Base-by-base conservation (phyloP, 2,113 vertebrate genomes). In the Calidris pygmaea region DNA sequence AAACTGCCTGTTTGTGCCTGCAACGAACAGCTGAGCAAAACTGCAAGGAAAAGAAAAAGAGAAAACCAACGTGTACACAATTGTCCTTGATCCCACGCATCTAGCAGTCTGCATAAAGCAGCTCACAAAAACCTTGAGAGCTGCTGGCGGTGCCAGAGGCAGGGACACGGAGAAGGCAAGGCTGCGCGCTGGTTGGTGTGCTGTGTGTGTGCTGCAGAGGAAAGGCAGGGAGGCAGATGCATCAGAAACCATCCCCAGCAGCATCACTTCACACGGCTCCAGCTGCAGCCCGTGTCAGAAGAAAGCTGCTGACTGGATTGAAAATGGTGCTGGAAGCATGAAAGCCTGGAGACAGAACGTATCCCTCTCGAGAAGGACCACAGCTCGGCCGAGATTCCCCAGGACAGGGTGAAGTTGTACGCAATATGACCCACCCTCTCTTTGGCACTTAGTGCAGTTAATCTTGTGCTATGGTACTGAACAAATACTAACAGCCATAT, bases 291-390 rank as follows among this genome's bases (percentile, higher is more conserved):
- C 4, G 6, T 26, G 30, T 45, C 90, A 48, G 32, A 30, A 73
- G 55, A 58, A 89, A 62, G 65, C 56, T 74, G 70, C n/a, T 6
- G 2, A 39, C 5, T 30, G 5, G 14, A 45, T 18, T 37, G 66
- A 63, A 75, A 63, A 55, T n/a, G 20, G 13, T 62, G 47, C 62
- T 85, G 90, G 73, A 62, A 85, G 10, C 79, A 70, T 18, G 34
- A 75, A 79, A 63, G 60, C 34, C 41, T 66, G 37, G 41, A 88
- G 43, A 27, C 47, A 55, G 74, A 41, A 74, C 6, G 24, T 66
- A 5, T 43, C 17, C 8, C 11, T 63, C 16, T 11, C 1, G 1
- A n/a, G 52, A 71, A 53, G 0, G 1, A 85, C n/a, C 77, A 45
- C 11, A 74, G 65, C 30, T 78, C 2, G 0, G n/a, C 65, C 21